Percentiles rank a stretch among this genome's conserved stretches.
phyloP scores from a whole-genome alignment of 2,113 vertebrate species.

The Misgurnus anguillicaudatus region DNA sequence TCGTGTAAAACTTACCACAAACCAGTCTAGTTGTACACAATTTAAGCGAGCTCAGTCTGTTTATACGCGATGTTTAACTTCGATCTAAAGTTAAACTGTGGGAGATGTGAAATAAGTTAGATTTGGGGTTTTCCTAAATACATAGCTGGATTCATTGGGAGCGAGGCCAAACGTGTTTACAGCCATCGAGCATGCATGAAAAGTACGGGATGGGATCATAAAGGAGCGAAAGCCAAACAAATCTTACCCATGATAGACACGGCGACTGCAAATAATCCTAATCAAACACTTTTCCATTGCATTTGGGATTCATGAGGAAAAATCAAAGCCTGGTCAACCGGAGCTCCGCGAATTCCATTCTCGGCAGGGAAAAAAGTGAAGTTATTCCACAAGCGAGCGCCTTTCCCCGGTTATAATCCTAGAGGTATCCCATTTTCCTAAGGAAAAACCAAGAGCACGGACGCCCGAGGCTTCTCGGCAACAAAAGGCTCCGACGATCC shows the following conservation, averaged over 20 bases:
- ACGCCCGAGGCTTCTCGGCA: conserved; percentile 22
- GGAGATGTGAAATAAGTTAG: neutral
- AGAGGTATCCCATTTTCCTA: conserved; percentile 51
- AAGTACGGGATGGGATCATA: conserved; percentile 27
- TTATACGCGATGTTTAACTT: neutral
- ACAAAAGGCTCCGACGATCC: conserved; percentile 42
- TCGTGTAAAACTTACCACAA: neutral
- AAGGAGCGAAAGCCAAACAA: conserved; percentile 42
- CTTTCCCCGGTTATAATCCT: conserved; percentile 53
- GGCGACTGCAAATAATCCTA: conserved; percentile 34
- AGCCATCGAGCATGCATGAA: conserved; percentile 41
- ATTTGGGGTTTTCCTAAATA: conserved; percentile 4
- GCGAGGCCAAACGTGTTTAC: conserved; percentile 51
- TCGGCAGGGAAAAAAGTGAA: conserved; percentile 29
- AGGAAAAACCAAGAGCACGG: conserved; percentile 7
- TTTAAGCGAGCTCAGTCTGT: neutral
- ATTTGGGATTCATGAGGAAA: neutral
- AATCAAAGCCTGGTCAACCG: neutral
- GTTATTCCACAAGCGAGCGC: conserved; percentile 57
- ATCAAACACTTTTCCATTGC: conserved; percentile 44
- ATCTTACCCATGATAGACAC: conserved; percentile 50
- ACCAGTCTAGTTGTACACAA: neutral
- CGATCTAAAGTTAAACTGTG: too few relatives aligned
- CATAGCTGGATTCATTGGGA: conserved; percentile 34
- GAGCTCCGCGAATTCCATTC: conserved; percentile 50